Conservation (phyloP, 2,888 invertebrate species). For the Cenopis cana region DNA sequence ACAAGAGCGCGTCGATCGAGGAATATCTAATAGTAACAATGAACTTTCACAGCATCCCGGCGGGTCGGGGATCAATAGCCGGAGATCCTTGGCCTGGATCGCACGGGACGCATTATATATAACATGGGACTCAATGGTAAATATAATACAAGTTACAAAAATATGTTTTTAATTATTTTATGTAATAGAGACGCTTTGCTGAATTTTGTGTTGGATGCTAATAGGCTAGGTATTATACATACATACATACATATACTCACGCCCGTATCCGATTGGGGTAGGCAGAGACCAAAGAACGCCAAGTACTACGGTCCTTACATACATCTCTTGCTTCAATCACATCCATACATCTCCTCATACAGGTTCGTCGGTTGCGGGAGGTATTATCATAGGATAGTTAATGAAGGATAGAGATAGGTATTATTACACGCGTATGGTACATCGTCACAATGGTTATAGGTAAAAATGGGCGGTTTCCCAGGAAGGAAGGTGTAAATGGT, state of each 20-base stretch:
- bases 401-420: background rate
- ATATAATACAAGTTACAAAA: background rate
- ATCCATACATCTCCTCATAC: too few relatives aligned
- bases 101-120: background rate
- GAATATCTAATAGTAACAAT: conserved; percentile 40
- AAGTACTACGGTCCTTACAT: too few relatives aligned
- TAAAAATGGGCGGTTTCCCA: conserved; percentile 5
- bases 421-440: background rate
- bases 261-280: too few relatives aligned
- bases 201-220: too few relatives aligned
- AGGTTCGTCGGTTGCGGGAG: too few relatives aligned
- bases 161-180: too few relatives aligned
- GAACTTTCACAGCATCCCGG: conserved; percentile 47
- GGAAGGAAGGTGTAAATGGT: conserved; percentile 3
- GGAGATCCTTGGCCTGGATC: conserved; percentile 74
- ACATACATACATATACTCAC: too few relatives aligned
- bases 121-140: background rate
- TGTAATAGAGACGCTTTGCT: too few relatives aligned
- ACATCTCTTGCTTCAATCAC: too few relatives aligned
- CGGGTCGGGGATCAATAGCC: conserved; percentile 67
- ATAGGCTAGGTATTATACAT: too few relatives aligned
- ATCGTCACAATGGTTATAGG: conserved; percentile 41
- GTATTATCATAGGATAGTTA: background rate
- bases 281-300: too few relatives aligned
- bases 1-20: background rate